Percentiles rank a stretch among this genome's conserved stretches.
These are phyloP conservation scores for Anastrepha obliqua DNA, from an alignment of 1,140 invertebrate species.

Conservation along the genomic window DNA sequence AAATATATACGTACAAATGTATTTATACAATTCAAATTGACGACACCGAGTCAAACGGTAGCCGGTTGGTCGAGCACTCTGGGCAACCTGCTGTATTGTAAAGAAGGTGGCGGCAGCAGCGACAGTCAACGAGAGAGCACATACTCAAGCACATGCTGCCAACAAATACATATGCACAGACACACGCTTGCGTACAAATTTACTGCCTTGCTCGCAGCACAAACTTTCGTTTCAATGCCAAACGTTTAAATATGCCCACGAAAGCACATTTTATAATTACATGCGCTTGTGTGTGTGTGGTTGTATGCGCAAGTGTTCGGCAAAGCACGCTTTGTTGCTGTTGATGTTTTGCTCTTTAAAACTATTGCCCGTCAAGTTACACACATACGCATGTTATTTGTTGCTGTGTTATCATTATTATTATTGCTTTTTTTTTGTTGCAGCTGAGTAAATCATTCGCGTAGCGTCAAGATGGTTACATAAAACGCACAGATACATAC, in stretches of 20 bases:
- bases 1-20: not conserved
- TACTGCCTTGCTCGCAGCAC: not conserved
- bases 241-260: conserved; percentile 46
- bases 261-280: conserved; percentile 50
- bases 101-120: no score
- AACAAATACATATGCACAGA: not conserved
- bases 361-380: not conserved
- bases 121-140: not conserved
- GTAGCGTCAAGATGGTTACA: not conserved
- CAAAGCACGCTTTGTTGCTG: not conserved
- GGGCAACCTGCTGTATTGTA: not conserved
- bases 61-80: not conserved
- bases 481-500: not conserved
- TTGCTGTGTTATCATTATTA: conserved; percentile 20
- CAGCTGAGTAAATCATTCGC: conserved; percentile 26
- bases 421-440: not conserved
- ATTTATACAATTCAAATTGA: not conserved
- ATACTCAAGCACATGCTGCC: not conserved
- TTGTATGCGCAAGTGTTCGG: conserved; percentile 1
- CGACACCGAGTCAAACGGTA: not conserved
- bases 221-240: conserved; percentile 51
- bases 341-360: not conserved
- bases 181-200: not conserved
- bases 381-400: not conserved
- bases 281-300: not conserved